A percentile compares a stretch with the other conserved stretches of the same genome.
Conservation (phyloP, 1,140 invertebrate species). For the Ctenoplectra terminalis region DNA sequence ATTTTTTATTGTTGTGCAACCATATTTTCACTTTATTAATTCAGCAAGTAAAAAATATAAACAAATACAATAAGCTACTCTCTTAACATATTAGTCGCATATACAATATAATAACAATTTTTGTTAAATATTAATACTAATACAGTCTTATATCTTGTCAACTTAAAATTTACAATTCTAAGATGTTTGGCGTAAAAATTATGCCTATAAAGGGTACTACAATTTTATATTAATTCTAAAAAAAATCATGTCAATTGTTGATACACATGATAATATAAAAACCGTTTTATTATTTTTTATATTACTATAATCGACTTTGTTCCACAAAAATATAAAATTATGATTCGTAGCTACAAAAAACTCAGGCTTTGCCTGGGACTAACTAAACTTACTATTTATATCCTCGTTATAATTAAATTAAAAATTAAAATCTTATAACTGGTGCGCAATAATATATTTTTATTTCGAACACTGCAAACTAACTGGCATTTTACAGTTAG, state of each 20-base stretch:
- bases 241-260: neutral
- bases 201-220: neutral
- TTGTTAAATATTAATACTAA: neutral
- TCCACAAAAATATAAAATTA: neutral
- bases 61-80: conserved; percentile 23
- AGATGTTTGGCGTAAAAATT: no score
- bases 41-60: conserved; percentile 19
- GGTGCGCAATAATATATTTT: neutral
- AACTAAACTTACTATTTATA: neutral
- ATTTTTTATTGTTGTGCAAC: neutral
- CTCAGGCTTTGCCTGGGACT: neutral
- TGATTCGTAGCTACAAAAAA: neutral
- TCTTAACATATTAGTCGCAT: conserved; percentile 5
- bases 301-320: neutral
- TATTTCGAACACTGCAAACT: neutral
- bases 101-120: conserved; percentile 12
- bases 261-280: neutral
- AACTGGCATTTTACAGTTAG: neutral
- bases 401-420: neutral
- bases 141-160: conserved; percentile 23
- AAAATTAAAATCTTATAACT: neutral
- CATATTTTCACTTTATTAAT: conserved; percentile 27
- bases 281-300: neutral
- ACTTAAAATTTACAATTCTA: conserved; percentile 8
- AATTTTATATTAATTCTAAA: conserved; percentile 3